Percentiles rank a stretch among this genome's conserved stretches.
These are phyloP conservation scores for Dimorphilus gyrociliatus DNA, from an alignment of 2,888 invertebrate genomes.

Conservation along the genomic window DNA sequence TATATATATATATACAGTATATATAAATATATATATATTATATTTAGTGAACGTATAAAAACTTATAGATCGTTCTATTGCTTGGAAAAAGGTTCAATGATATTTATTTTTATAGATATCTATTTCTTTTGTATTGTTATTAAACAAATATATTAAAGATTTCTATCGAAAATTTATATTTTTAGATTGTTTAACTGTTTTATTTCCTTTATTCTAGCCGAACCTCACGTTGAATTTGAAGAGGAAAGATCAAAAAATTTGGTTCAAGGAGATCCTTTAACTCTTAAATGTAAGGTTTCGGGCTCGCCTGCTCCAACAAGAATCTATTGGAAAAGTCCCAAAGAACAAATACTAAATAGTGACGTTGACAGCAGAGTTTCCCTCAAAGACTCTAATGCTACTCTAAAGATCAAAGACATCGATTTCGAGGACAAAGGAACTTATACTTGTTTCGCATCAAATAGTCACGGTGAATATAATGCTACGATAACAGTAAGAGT, in stretches of 20 bases:
- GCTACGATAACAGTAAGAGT: constrained; percentile 51
- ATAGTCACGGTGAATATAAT: constrained; percentile 33
- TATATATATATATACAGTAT: too few species aligned
- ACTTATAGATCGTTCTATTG: too few species aligned
- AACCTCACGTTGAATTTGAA: too few species aligned
- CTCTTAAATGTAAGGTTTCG: constrained; percentile 51
- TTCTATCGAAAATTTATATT: too few species aligned
- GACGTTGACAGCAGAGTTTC: constrained; percentile 10
- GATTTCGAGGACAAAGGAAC: constrained; percentile 53
- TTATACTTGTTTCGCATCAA: constrained; percentile 49
- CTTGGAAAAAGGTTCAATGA: too few species aligned
- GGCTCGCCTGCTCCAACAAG: constrained; percentile 53
- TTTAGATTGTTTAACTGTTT: too few species aligned
- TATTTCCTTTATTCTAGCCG: too few species aligned
- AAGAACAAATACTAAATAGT: constrained; percentile 9
- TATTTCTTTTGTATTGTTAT: too few species aligned
- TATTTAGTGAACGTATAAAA: too few species aligned
- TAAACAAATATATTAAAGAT: too few species aligned
- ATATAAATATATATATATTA: too few species aligned
- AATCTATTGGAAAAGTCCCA: constrained; percentile 48
- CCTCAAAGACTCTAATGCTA: constrained; percentile 45
- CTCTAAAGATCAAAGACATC: constrained; percentile 48
- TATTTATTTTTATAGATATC: too few species aligned
- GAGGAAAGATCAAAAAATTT: constrained; percentile 53
- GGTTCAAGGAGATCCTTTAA: constrained; percentile 66